Percentiles rank a stretch among this genome's conserved stretches.
These are phyloP conservation scores for Galeruca laticollis DNA, from an alignment of 2,888 invertebrate species.

Conservation along the genomic window DNA sequence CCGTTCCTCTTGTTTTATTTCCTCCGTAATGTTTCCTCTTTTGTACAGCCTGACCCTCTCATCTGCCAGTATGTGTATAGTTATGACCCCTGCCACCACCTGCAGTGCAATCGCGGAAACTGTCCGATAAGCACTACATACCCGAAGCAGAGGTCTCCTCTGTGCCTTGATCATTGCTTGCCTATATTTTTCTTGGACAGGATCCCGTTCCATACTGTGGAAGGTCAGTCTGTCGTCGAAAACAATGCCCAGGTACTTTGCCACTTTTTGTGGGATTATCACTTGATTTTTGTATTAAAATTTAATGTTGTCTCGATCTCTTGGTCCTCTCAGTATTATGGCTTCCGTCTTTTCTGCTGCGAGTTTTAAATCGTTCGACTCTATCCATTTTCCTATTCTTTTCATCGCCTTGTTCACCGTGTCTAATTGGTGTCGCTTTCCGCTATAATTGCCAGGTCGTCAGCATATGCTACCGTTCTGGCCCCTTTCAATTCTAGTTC, in stretches of 20 bases:
- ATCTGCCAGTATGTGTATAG: background rate
- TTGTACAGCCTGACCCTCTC: background rate
- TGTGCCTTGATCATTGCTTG: background rate
- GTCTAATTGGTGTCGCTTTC: background rate
- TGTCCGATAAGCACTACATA: background rate
- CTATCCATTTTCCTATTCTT: too few relatives aligned
- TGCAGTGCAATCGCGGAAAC: background rate
- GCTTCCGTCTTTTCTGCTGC: conserved; percentile 29
- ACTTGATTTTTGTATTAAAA: background rate
- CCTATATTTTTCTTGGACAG: background rate
- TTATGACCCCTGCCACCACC: background rate
- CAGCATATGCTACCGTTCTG: background rate
- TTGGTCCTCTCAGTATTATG: conserved; percentile 9
- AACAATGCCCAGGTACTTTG: conserved; percentile 37
- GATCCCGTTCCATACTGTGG: background rate
- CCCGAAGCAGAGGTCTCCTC: background rate
- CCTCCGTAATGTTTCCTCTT: background rate
- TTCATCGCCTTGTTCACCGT: background rate
- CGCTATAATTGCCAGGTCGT: background rate
- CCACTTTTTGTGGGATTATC: background rate
- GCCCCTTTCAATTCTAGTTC: background rate
- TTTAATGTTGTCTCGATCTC: conserved; percentile 5
- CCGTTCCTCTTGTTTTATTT: too few relatives aligned
- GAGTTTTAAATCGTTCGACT: conserved; percentile 1
- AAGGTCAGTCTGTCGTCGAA: conserved; percentile 20